A percentile compares a stretch with the other conserved stretches of the same genome.
Evolutionary conservation across 2,888 invertebrate genomes (phyloP).

Genomic region (Cephus rjabovi): DNA sequence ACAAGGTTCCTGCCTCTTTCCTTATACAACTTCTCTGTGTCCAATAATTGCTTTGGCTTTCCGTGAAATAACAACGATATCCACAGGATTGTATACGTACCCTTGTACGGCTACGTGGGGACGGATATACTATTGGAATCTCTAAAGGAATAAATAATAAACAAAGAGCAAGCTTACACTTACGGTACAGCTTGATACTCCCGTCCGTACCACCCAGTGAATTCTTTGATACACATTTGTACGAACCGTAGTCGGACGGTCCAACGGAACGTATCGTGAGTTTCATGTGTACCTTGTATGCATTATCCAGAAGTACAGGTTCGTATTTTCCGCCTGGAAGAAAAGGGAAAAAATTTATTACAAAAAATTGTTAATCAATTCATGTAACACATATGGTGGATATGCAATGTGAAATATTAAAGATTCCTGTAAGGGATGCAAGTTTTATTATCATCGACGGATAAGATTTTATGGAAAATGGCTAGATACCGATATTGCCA

Average conservation of each 20-base stretch:
- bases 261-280: constrained; percentile 75
- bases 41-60: background rate
- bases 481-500: background rate
- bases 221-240: constrained; percentile 81
- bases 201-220: constrained; percentile 81
- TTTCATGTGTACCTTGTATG: constrained; percentile 80
- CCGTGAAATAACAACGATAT: background rate
- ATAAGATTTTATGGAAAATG: background rate
- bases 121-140: background rate
- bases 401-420: background rate
- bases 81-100: background rate
- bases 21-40: background rate
- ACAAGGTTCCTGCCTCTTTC: background rate
- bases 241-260: constrained; percentile 74
- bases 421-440: background rate
- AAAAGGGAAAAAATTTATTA: background rate
- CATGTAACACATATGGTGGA: background rate
- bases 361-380: background rate
- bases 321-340: constrained; percentile 71
- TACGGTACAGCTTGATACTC: constrained; percentile 79
- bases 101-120: background rate
- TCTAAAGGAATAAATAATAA: background rate
- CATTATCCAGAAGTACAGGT: constrained; percentile 71
- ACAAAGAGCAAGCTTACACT: constrained; percentile 59
- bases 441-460: background rate